These are phyloP conservation scores for Dryas iulia DNA, from an alignment of 1,140 invertebrate genomes.

Conservation along the genomic window DNA sequence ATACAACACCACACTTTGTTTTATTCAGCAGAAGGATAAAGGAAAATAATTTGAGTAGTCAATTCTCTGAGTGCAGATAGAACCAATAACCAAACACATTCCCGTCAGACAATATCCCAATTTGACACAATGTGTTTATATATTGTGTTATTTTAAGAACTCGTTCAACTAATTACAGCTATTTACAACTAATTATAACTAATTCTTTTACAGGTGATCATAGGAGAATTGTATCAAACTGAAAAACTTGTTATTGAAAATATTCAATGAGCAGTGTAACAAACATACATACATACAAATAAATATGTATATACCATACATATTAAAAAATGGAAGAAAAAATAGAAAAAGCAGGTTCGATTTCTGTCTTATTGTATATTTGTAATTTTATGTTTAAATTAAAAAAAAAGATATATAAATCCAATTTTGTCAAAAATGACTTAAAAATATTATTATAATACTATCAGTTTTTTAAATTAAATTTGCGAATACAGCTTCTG, in stretches of 20 bases:
- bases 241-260: slow-evolving; percentile 83
- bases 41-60: too few species aligned
- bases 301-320: neutral
- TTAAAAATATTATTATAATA: too few species aligned
- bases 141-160: neutral
- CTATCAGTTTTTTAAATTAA: too few species aligned
- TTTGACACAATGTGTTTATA: neutral
- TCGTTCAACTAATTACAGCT: neutral
- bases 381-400: neutral
- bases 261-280: slow-evolving; percentile 27
- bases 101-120: too few species aligned
- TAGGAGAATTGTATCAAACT: slow-evolving; percentile 80
- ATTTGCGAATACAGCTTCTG: too few species aligned
- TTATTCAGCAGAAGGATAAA: too few species aligned
- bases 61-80: neutral
- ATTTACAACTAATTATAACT: neutral
- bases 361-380: neutral
- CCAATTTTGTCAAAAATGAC: too few species aligned
- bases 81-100: neutral
- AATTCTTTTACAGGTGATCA: slow-evolving; percentile 75
- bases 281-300: too few species aligned
- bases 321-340: neutral
- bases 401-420: neutral
- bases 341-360: neutral
- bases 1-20: too few species aligned